Evolutionary conservation across 2,888 invertebrate genomes (phyloP).

Genomic region (Drosophila nigricruria): DNA sequence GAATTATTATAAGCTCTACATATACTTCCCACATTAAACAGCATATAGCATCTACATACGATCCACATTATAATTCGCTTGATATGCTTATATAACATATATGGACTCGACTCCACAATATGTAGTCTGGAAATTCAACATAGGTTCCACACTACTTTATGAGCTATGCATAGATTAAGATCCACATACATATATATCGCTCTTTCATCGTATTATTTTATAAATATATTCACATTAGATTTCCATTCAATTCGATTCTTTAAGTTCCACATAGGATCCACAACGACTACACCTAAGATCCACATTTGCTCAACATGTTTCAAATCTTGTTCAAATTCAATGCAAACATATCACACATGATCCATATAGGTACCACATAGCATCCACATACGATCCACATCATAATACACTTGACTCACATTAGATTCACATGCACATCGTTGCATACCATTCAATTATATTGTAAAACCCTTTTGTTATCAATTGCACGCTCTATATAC

Average conservation of each 20-base stretch:
- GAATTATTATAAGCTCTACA: neutral
- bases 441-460: neutral
- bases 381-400: neutral
- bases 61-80: neutral
- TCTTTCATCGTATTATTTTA: too few relatives aligned
- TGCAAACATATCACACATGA: neutral
- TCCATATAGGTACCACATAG: neutral
- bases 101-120: too few relatives aligned
- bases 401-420: neutral
- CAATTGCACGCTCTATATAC: neutral
- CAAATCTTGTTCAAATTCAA: neutral
- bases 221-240: neutral
- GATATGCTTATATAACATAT: too few relatives aligned
- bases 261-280: conserved; percentile 1
- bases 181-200: too few relatives aligned
- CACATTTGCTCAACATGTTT: neutral
- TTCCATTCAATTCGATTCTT: conserved; percentile 2
- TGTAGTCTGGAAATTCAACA: too few relatives aligned
- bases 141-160: too few relatives aligned
- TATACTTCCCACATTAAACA: neutral
- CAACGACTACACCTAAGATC: neutral
- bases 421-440: neutral
- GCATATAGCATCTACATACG: neutral
- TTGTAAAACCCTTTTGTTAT: too few relatives aligned
- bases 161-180: too few relatives aligned